phyloP scores from a whole-genome alignment of 1,140 invertebrate species.

The Dryas iulia region DNA sequence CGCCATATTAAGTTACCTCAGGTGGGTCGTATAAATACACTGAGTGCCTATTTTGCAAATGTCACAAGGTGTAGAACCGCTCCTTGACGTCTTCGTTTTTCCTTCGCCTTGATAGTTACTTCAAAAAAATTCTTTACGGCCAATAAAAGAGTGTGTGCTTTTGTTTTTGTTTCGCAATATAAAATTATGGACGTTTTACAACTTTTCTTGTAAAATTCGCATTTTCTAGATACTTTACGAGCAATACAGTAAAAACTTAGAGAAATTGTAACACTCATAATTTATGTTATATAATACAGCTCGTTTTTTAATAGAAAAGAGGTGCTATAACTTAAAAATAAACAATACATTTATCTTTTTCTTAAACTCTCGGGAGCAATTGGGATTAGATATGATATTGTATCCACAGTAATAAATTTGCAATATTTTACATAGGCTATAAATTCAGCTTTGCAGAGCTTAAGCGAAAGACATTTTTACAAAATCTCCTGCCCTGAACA shows the following conservation, averaged over 20 bases:
- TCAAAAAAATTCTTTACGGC: conserved; percentile 22
- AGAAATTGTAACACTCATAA: background rate
- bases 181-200: background rate
- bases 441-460: conserved; percentile 17
- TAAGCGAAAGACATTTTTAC: conserved; percentile 5
- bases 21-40: conserved; percentile 31
- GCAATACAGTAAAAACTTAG: conserved; percentile 9
- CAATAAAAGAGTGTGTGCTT: conserved; percentile 18
- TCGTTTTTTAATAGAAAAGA: background rate
- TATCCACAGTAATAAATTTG: background rate
- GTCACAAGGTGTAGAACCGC: conserved; percentile 7
- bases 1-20: conserved; percentile 56
- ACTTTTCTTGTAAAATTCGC: background rate
- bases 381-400: background rate
- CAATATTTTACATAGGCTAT: conserved; percentile 3
- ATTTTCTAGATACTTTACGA: conserved; percentile 6
- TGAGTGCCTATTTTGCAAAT: conserved; percentile 21
- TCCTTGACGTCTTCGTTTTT: conserved; percentile 25
- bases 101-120: conserved; percentile 17
- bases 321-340: background rate
- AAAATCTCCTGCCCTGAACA: conserved; percentile 14
- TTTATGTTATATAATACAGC: background rate
- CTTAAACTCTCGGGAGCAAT: background rate
- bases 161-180: conserved; percentile 6
- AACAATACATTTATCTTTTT: background rate